Evolutionary conservation across 2,888 invertebrate species (phyloP).

Genomic region (Kuschelorhynchus macadamiae): DNA sequence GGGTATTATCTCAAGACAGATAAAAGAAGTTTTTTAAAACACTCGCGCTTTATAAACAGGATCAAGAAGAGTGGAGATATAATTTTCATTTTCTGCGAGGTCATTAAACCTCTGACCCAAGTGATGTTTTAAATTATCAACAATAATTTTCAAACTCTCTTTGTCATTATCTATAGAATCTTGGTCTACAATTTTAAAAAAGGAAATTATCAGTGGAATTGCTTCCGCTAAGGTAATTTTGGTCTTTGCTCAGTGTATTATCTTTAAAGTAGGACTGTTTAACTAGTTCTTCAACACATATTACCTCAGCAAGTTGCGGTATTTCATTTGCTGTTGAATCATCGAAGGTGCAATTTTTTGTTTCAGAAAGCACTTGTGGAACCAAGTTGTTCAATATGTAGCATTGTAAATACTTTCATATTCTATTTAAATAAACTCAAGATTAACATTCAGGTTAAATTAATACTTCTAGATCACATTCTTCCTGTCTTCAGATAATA

Average conservation of each 20-base stretch:
- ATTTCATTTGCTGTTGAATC: too few relatives aligned
- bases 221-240: background rate
- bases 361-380: too few relatives aligned
- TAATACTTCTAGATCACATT: too few relatives aligned
- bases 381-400: too few relatives aligned
- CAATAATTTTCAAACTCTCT: background rate
- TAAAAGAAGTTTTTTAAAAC: background rate
- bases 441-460: too few relatives aligned
- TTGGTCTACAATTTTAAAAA: too few relatives aligned
- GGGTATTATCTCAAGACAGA: background rate
- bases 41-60: background rate
- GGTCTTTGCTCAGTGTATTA: background rate
- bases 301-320: too few relatives aligned
- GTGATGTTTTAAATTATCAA: background rate
- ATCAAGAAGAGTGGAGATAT: background rate
- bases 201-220: slow-evolving; percentile 1
- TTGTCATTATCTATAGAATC: background rate
- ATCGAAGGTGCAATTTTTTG: too few relatives aligned
- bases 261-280: background rate
- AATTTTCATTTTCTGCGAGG: background rate
- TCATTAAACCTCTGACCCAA: background rate
- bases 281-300: background rate
- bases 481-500: too few relatives aligned
- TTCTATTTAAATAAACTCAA: too few relatives aligned
- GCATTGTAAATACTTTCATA: too few relatives aligned